phyloP scores from a whole-genome alignment of 2,797 vertebrate species.

The Anguilla marmorata region DNA sequence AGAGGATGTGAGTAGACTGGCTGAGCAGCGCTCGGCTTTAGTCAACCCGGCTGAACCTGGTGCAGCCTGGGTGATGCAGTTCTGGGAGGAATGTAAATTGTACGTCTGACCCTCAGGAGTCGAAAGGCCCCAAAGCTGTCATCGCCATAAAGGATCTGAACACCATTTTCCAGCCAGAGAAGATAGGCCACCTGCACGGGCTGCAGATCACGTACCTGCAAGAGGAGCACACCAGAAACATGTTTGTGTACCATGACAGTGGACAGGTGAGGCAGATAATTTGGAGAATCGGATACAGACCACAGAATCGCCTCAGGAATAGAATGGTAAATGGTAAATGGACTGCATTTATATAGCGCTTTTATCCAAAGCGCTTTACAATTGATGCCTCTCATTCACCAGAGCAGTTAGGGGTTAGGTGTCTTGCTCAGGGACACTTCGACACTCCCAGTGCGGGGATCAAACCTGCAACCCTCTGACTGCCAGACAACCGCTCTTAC shows the following conservation, averaged over 20 bases:
- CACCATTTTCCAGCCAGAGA: constrained; percentile 84
- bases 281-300: not conserved
- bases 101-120: constrained; percentile 55
- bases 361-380: too few relatives aligned
- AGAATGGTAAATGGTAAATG: not conserved
- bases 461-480: too few relatives aligned
- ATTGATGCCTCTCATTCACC: too few relatives aligned
- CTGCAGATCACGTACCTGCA: constrained; percentile 83
- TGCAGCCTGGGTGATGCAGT: not conserved
- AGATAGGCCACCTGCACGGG: constrained; percentile 79
- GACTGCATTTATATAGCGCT: too few relatives aligned
- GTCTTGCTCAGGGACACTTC: too few relatives aligned
- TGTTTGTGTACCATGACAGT: constrained; percentile 87
- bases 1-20: constrained; percentile 74
- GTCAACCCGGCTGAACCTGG: not conserved
- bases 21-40: not conserved
- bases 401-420: too few relatives aligned
- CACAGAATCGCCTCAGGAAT: not conserved
- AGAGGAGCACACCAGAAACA: constrained; percentile 75
- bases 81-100: not conserved
- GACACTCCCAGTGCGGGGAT: too few relatives aligned
- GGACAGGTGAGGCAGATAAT: constrained; percentile 74
- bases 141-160: constrained; percentile 83
- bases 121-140: constrained; percentile 78
- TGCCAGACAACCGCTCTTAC: too few relatives aligned